These are phyloP conservation scores for Lemur catta DNA, from an alignment of 2,797 vertebrate genomes.

Conservation along the genomic window DNA sequence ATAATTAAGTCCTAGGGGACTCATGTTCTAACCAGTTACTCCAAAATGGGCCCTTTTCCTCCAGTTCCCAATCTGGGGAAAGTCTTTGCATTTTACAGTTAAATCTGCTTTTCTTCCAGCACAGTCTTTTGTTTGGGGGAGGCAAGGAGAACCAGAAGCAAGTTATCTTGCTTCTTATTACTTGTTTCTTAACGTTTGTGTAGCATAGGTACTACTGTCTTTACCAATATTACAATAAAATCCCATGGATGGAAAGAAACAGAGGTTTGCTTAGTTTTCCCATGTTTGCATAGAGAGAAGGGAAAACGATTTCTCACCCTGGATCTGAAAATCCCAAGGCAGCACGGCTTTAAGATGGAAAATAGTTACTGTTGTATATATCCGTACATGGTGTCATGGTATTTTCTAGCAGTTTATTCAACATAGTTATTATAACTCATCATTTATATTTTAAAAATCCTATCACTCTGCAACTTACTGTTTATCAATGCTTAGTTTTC, in stretches of 20 bases:
- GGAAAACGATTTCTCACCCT: neutral
- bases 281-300: neutral
- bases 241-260: neutral
- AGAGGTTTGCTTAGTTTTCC: neutral
- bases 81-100: slow-evolving; percentile 39
- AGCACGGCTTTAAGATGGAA: neutral
- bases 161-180: neutral
- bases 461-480: neutral
- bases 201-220: neutral
- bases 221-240: neutral
- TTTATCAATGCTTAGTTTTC: neutral
- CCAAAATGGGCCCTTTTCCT: slow-evolving; percentile 27
- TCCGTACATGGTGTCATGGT: neutral
- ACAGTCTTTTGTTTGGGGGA: neutral
- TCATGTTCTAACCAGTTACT: slow-evolving; percentile 54
- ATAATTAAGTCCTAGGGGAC: slow-evolving; percentile 82
- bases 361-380: neutral
- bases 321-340: neutral
- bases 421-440: neutral
- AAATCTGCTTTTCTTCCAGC: neutral
- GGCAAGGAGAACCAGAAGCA: neutral
- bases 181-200: neutral
- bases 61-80: neutral
- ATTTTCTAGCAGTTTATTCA: neutral
- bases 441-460: neutral